Evolutionary conservation across 2,113 vertebrate species (phyloP).

Genomic region (Callithrix jacchus): DNA sequence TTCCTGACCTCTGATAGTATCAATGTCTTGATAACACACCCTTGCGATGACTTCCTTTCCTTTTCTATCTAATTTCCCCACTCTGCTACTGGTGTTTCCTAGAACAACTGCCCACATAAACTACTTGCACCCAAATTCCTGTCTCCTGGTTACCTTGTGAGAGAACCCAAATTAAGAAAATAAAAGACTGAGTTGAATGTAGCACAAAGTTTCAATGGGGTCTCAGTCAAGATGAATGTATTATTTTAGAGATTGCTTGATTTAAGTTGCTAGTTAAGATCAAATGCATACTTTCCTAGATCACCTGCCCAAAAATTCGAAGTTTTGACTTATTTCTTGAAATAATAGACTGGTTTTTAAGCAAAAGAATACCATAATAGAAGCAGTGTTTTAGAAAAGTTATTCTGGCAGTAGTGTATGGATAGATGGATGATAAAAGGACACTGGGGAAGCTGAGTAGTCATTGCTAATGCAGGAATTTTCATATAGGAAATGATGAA

Average conservation of each 20-base stretch:
- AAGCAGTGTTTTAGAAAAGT: neutral
- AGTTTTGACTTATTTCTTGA: neutral
- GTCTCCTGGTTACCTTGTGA: neutral
- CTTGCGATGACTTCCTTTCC: slow-evolving; percentile 3
- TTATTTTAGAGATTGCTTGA: neutral
- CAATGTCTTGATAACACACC: neutral
- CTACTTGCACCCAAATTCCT: neutral
- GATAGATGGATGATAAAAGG: neutral
- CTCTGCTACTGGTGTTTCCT: neutral
- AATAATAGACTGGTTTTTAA: neutral
- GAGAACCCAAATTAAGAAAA: neutral
- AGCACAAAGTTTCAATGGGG: neutral
- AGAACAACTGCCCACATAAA: neutral
- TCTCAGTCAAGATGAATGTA: neutral
- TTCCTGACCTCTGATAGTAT: neutral
- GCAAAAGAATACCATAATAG: neutral
- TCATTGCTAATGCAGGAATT: neutral
- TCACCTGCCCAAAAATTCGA: neutral
- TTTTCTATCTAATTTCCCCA: neutral
- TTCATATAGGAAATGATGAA: neutral
- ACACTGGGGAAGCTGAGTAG: neutral
- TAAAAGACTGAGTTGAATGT: neutral
- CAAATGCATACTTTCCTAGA: neutral
- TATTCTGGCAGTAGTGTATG: neutral
- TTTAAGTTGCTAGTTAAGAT: neutral